A percentile compares a stretch with the other conserved stretches of the same genome.
phyloP scores from a whole-genome alignment of 2,113 vertebrate species.

The Zosterops japonicus region DNA sequence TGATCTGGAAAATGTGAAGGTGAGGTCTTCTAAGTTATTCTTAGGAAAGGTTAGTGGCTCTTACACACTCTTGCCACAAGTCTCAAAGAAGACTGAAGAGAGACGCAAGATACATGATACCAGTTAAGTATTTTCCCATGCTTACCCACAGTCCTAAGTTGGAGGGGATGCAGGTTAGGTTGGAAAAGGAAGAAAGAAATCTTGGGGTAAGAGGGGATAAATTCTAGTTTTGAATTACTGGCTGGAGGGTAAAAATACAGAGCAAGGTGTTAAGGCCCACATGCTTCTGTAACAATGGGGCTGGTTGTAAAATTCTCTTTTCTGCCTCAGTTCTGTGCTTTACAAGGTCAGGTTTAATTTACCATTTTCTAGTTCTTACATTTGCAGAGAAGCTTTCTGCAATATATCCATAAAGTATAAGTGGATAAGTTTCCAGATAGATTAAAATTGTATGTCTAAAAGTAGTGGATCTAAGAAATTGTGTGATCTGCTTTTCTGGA shows the following conservation, averaged over 20 bases:
- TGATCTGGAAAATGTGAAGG: neutral
- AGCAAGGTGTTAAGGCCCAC: fast-evolving
- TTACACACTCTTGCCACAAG: neutral
- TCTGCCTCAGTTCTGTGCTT: neutral
- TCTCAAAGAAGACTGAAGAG: neutral
- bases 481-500: neutral
- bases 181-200: neutral
- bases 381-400: neutral
- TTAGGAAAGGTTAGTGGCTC: neutral
- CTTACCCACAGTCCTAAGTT: neutral
- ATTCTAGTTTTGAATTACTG: neutral
- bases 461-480: neutral
- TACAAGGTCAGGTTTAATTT: neutral
- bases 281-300: neutral
- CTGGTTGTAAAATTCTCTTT: neutral
- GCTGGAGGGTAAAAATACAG: neutral
- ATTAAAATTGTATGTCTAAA: neutral
- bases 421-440: neutral
- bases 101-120: neutral
- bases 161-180: neutral
- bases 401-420: neutral
- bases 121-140: neutral
- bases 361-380: neutral
- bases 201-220: neutral
- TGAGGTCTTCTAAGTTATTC: neutral